phyloP scores from a whole-genome alignment of 2,888 invertebrate genomes.

The Dicyrtoma fusca region DNA sequence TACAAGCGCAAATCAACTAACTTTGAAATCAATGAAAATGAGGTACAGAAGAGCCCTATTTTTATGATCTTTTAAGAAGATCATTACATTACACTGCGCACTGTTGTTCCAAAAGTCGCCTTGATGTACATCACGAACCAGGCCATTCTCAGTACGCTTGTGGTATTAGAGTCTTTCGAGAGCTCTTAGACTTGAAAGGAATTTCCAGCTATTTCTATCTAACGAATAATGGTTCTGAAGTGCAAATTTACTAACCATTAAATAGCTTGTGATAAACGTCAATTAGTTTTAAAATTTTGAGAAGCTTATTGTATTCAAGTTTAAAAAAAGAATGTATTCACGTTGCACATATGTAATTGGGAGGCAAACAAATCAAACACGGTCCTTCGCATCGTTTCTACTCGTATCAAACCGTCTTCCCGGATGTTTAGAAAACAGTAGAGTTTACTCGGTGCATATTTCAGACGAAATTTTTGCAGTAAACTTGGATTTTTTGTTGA shows the following conservation, averaged over 20 bases:
- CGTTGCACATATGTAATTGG: too few relatives aligned
- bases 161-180: neutral
- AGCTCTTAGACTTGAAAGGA: too few relatives aligned
- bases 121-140: conserved; percentile 14
- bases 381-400: conserved; percentile 15
- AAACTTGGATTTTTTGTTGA: neutral
- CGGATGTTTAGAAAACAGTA: neutral
- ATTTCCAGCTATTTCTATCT: too few relatives aligned
- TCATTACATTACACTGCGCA: too few relatives aligned
- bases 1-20: too few relatives aligned
- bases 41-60: neutral
- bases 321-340: too few relatives aligned
- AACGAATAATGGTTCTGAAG: too few relatives aligned
- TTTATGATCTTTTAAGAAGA: neutral
- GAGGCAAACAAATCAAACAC: too few relatives aligned
- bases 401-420: conserved; percentile 11
- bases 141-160: neutral
- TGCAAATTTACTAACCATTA: neutral
- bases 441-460: neutral
- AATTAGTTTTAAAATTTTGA: neutral
- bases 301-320: neutral
- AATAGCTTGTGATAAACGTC: neutral
- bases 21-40: conserved; percentile 8
- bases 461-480: too few relatives aligned
- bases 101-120: conserved; percentile 39